Conservation (phyloP, 2,888 invertebrate species). For the Gastrophysa polygoni region DNA sequence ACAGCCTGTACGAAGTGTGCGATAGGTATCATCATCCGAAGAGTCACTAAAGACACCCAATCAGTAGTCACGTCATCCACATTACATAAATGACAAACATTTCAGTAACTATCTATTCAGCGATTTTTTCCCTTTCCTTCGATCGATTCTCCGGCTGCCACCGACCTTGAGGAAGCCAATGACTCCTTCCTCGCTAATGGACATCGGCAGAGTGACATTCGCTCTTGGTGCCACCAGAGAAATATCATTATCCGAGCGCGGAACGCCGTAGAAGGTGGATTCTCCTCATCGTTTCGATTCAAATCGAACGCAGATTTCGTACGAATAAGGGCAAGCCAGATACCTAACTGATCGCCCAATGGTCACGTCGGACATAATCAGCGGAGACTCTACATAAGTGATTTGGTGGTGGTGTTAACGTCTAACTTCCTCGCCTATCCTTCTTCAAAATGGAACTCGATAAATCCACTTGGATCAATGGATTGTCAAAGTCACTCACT, state of each 20-base stretch:
- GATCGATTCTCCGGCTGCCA: neutral
- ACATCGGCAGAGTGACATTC: constrained; percentile 49
- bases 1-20: no score
- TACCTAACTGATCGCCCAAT: constrained; percentile 15
- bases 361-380: constrained; percentile 11
- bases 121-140: neutral
- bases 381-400: neutral
- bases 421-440: no score
- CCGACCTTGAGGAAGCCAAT: constrained; percentile 18
- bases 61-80: neutral
- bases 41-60: neutral
- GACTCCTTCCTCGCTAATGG: constrained; percentile 39
- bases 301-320: constrained; percentile 33
- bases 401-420: neutral
- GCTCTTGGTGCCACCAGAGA: constrained; percentile 40
- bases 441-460: no score
- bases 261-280: constrained; percentile 43
- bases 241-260: constrained; percentile 44
- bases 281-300: constrained; percentile 43
- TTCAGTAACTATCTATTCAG: neutral
- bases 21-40: no score
- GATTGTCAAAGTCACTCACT: no score
- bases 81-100: neutral
- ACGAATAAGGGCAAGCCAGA: constrained; percentile 21
- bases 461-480: no score